Evolutionary conservation across 2,113 vertebrate species (phyloP).

Genomic region (Cygnus atratus): DNA sequence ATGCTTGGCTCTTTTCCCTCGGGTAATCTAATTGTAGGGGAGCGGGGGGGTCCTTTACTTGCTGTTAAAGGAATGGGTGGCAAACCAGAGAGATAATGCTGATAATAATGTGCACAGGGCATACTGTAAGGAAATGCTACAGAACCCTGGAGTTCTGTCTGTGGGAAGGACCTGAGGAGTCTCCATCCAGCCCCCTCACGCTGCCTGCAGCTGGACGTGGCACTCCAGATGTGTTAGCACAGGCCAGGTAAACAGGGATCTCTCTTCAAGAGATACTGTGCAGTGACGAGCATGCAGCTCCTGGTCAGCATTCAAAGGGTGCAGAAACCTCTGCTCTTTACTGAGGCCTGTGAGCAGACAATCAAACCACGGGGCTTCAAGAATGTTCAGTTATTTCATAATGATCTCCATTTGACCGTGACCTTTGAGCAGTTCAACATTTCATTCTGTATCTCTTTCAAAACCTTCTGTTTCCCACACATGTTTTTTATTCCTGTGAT

Average conservation of each 20-base stretch:
- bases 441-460: background rate
- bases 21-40: too few species aligned
- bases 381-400: background rate
- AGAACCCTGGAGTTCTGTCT: background rate
- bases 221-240: background rate
- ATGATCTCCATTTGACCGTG: background rate
- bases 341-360: background rate
- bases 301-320: background rate
- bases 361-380: background rate
- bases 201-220: background rate
- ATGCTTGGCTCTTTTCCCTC: background rate
- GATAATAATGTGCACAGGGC: background rate
- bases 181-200: background rate
- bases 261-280: accelerated
- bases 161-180: background rate
- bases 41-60: background rate
- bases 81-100: background rate
- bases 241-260: background rate
- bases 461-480: background rate
- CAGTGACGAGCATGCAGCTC: background rate
- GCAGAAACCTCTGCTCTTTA: background rate
- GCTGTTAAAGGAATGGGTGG: background rate
- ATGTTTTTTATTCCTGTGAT: background rate
- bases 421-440: background rate
- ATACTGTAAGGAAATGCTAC: background rate